Evolutionary conservation across 1,140 invertebrate genomes (phyloP).

Genomic region (Chrysoperla carnea): DNA sequence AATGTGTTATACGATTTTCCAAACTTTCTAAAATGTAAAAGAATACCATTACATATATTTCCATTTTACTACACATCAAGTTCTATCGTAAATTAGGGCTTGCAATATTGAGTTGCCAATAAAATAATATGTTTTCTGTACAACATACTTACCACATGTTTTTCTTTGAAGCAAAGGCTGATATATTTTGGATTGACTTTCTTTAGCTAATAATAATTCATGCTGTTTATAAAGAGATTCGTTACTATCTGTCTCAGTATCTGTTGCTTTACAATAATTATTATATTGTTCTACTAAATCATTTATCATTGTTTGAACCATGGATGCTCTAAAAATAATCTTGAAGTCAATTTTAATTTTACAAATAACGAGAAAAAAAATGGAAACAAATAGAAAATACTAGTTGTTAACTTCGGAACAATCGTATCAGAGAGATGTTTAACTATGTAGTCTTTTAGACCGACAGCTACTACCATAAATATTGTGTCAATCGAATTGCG

Average conservation of each 20-base stretch:
- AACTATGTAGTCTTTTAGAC: too few relatives aligned
- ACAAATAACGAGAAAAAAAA: conserved; percentile 8
- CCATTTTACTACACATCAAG: too few relatives aligned
- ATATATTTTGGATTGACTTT: conserved; percentile 38
- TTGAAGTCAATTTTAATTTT: conserved; percentile 5
- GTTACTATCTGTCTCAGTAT: conserved; percentile 46
- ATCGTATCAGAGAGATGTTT: too few relatives aligned
- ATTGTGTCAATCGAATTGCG: conserved; percentile 48
- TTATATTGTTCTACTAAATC: conserved; percentile 28
- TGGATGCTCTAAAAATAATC: conserved; percentile 37
- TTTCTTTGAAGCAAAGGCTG: conserved; percentile 51
- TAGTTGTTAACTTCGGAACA: too few relatives aligned
- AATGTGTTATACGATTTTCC: conserved; percentile 54
- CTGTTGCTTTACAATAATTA: conserved; percentile 27
- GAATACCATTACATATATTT: too few relatives aligned
- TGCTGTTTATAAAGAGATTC: too few relatives aligned
- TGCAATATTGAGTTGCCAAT: too few relatives aligned
- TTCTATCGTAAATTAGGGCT: too few relatives aligned
- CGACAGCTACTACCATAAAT: conserved; percentile 49
- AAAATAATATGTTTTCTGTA: not conserved
- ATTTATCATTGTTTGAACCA: conserved; percentile 50
- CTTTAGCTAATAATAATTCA: too few relatives aligned
- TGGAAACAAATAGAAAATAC: conserved; percentile 10
- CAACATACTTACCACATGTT: conserved; percentile 44
- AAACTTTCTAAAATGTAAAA: conserved; percentile 41